A percentile compares a stretch with the other conserved stretches of the same genome.
phyloP scores from a whole-genome alignment of 2,888 invertebrate genomes.

The Bursaphelenchus okinawaensis region DNA sequence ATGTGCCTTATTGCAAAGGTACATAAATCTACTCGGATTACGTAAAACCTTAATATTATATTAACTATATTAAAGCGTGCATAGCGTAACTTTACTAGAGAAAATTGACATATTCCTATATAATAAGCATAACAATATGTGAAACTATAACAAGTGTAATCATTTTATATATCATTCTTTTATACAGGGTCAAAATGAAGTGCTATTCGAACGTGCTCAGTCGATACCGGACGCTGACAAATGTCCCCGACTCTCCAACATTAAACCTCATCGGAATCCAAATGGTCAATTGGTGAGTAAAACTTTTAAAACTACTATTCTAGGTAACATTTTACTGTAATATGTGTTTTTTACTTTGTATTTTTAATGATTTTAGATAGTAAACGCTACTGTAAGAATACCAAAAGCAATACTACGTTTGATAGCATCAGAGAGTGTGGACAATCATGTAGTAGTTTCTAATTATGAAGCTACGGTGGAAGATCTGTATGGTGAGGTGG shows the following conservation, averaged over 20 bases:
- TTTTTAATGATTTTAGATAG: slow-evolving; percentile 39
- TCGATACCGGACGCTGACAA: slow-evolving; percentile 29
- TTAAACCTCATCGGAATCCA: slow-evolving; percentile 43
- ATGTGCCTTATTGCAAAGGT: too few relatives aligned
- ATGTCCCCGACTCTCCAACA: slow-evolving; percentile 43
- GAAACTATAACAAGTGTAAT: too few relatives aligned
- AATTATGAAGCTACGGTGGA: slow-evolving; percentile 47
- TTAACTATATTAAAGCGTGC: too few relatives aligned
- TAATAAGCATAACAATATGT: too few relatives aligned
- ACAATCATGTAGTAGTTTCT: slow-evolving; percentile 45
- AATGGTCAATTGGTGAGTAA: slow-evolving; percentile 43
- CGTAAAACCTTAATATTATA: too few relatives aligned
- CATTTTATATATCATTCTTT: too few relatives aligned
- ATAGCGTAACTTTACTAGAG: too few relatives aligned
- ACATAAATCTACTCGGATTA: too few relatives aligned
- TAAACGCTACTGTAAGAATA: slow-evolving; percentile 39
- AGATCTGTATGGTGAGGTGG: slow-evolving; percentile 49
- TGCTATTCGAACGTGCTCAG: slow-evolving; percentile 51
- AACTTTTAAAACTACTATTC: too few relatives aligned
- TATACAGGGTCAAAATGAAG: slow-evolving; percentile 47
- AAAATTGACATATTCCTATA: too few relatives aligned
- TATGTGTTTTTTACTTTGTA: too few relatives aligned
- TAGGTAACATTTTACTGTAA: too few relatives aligned
- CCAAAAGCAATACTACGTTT: slow-evolving; percentile 38
- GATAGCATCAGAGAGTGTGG: slow-evolving; percentile 45